Base-by-base conservation (phyloP, 2,797 vertebrate species). In the Xenentodon cancila region DNA sequence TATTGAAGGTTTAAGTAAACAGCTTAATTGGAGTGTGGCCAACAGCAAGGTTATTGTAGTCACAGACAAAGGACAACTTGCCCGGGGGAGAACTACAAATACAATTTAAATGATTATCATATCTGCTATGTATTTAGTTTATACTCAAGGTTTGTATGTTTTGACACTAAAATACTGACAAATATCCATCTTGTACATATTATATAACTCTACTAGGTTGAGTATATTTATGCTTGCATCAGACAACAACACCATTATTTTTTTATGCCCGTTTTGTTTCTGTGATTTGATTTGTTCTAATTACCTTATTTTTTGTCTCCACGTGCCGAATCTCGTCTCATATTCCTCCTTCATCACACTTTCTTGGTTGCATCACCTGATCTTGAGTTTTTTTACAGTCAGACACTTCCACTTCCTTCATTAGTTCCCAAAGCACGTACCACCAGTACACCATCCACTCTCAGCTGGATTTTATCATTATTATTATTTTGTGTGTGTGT, bases 1-100 rank as follows among this genome's bases (percentile, higher is more conserved):
- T 34, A 63, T 50, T 9, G 43, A 59, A 73, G 68, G 79, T 65
- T 54, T 54, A 62, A 77, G 77, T 80, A 81, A 84, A 79, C 73
- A 75, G 49, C 57, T 73, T 75, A 59, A 68, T 53, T 59, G 59
- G 67, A 72, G 49, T n/a, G 42, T 27, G 4, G 73, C 73, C 73
- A 73, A 18, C 5, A 48, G 57, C 60, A 65, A 80, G 59, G 73
- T 78, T 68, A 70, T 13, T 54, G 57, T 62, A 51, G 42, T 22
- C 64, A 55, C 50, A 63, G 13, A 44, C 53, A 56, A 61, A 63
- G 59, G 50, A 63, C 59, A 48, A 4, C 34, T 73, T 48, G 63
- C 62, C 42, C 16, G 46, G 32, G 46, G 32, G 32, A 37, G 34
- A 9, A 44, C 40, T 63, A 46, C 56, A 65, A 49, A 52, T 13